Evolutionary conservation across 2,888 invertebrate genomes (phyloP), one percentile per base, ranked within the genome.

Genomic region (Nipponacmea schrenckii): DNA sequence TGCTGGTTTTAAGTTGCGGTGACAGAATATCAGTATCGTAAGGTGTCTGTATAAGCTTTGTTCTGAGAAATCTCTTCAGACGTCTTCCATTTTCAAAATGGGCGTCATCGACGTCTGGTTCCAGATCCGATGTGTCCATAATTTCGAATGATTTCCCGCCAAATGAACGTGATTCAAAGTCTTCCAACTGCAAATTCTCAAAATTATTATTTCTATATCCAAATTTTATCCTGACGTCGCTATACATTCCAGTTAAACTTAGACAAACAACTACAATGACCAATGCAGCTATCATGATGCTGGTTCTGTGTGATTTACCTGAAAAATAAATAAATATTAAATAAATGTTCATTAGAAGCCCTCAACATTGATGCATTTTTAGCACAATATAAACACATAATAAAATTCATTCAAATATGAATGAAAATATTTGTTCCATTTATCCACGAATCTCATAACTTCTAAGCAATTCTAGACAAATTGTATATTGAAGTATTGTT

Each of bases 21-120:
- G 70, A 56, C 24, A 70, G 17, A 45, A 67, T 20, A 64, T 74
- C 68, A 4, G 72, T 67, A 17, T 66, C 46, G 12, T 72, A 26
- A 46, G 62, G 62, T 24, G 20, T 10, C 10, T 24, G 24, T 20
- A 14, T 12, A 12, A 56, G 24, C 24, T 8, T 10, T 14, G 20
- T 24, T 24, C 56, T 24, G 14, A 56, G 56, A 56, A 56, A 56
- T 10, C 56, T 8, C 24, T 56, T 56, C 14, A 56, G 10, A 24
- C 24, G 20, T 24, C 4, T 12, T 24, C 24, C 24, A 56, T 56
- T 56, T 20, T 20, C 56, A 56, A 56, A 56, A 8, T 56, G 20
- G 2, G 10, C 56, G 14, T 20, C 10, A 56, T 56, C 24, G 24
- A 56, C 24, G 20, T 56, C 7, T 20, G 56, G 56, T 56, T 56